These are phyloP conservation scores for Brenthis hecate DNA, from an alignment of 2,888 invertebrate species.

Conservation along the genomic window DNA sequence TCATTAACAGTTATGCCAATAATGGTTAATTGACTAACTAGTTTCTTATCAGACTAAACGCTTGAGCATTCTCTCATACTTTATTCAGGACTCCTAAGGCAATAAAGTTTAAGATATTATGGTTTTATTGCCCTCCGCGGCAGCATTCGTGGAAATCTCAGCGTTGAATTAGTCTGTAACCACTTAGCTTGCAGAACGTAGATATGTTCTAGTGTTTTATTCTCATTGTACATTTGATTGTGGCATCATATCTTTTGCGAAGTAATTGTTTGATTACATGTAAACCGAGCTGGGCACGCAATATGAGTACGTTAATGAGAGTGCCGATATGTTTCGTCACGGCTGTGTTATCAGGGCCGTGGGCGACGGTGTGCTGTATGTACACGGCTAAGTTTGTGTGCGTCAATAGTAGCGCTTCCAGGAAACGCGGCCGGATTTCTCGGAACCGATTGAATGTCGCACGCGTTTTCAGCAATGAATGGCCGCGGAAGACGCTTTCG, in stretches of 20 bases:
- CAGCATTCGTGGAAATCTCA: constrained; percentile 40
- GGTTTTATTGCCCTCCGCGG: background rate
- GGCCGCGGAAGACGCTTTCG: constrained; percentile 52
- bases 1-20: background rate
- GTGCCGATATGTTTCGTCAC: constrained; percentile 75
- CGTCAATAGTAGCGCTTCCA: constrained; percentile 76
- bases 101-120: constrained; percentile 7
- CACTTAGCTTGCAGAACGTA: constrained; percentile 28
- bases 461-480: constrained; percentile 77
- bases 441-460: constrained; percentile 74
- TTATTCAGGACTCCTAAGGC: background rate
- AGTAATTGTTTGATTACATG: constrained; percentile 66
- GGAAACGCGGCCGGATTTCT: constrained; percentile 79
- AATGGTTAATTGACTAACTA: background rate
- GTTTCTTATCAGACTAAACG: background rate
- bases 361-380: constrained; percentile 61
- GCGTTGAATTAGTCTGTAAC: constrained; percentile 27
- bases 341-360: constrained; percentile 74
- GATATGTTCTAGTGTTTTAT: constrained; percentile 40
- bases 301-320: constrained; percentile 71
- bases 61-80: background rate
- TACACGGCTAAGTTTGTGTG: constrained; percentile 60
- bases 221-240: constrained; percentile 48
- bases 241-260: constrained; percentile 53
- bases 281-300: constrained; percentile 72